Percentiles rank a stretch among this genome's conserved stretches.
Evolutionary conservation across 2,888 invertebrate genomes (phyloP).

Genomic region (Dorcus hopei): DNA sequence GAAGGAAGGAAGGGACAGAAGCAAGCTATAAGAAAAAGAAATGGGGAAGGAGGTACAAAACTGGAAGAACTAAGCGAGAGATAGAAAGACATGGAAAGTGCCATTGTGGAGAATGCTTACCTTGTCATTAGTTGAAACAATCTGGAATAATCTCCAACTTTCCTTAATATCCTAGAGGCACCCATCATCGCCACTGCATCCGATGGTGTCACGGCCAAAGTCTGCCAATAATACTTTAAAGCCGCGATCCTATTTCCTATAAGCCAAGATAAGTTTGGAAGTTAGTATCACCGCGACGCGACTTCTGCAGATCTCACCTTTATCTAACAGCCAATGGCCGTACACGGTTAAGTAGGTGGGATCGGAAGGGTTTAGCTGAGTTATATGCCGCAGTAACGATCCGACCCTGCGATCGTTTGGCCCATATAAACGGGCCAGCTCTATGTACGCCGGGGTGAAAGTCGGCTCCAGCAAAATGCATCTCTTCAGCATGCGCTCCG

Average conservation of each 20-base stretch:
- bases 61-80: too few species aligned
- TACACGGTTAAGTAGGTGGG: constrained; percentile 70
- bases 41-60: too few species aligned
- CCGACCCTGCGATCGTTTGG: constrained; percentile 57
- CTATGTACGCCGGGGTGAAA: constrained; percentile 68
- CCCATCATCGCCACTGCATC: constrained; percentile 59
- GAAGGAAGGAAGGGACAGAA: too few species aligned
- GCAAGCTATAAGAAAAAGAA: too few species aligned
- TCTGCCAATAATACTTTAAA: constrained; percentile 56
- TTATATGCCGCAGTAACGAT: constrained; percentile 58
- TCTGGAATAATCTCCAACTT: constrained; percentile 62
- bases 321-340: constrained; percentile 67
- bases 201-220: constrained; percentile 54
- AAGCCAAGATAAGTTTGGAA: constrained; percentile 25
- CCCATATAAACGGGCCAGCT: constrained; percentile 59
- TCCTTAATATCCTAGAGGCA: constrained; percentile 59
- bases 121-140: constrained; percentile 65
- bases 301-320: constrained; percentile 50
- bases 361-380: constrained; percentile 64
- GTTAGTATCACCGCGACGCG: not conserved
- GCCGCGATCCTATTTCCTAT: constrained; percentile 55
- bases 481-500: constrained; percentile 65
- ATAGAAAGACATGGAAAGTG: too few species aligned
- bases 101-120: constrained; percentile 39
- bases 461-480: constrained; percentile 66